Evolutionary conservation across 37 sponge, comb jelly and placozoan species (phyloP), one percentile per base, ranked within the genome.

Genomic region (Hormiphora californensis): DNA sequence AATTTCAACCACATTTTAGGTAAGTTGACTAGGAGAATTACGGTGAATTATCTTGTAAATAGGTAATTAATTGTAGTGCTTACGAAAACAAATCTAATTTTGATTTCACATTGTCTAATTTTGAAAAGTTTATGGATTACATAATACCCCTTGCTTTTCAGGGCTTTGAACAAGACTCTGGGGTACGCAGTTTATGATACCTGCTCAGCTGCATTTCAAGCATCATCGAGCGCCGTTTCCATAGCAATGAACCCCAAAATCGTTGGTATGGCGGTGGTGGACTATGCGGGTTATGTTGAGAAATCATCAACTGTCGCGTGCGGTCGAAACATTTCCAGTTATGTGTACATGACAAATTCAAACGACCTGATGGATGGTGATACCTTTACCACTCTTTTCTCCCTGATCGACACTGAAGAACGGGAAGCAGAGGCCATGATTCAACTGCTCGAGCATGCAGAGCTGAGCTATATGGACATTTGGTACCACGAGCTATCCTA

Each of bases 401-500:
- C 81, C 25, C 81, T 73, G 3, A 40, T 30, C 1, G 81, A 73
- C 81, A 73, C 81, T 43, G 81, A 73, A n/a, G 19, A 39, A 30
- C 46, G 9, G 8, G 81, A 73, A n/a, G 81, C 39, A 15, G 27
- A 33, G 44, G 23, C 17, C 41, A 73, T 73, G 17, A n/a, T 73
- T 28, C 35, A 36, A 19, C 8, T 73, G 9, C 44, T 73, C 28
- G 43, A 40, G 25, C 1, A n/a, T 43, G 43, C 43, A 46, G 44
- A 19, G 23, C n/a, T 3, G n/a, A 39, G 0, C 39, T 73, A 40
- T 33, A 36, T 73, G 41, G 81, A 73, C 25, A 73, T 73, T 3
- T 73, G 81, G 81, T 73, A 73, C 25, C 81, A 73, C 81, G 17
- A 21, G 9, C 43, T 73, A 43, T 73, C 81, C 35, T 1, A 73